phyloP scores from a whole-genome alignment of 2,888 invertebrate genomes.

The Drosophila eohydei region DNA sequence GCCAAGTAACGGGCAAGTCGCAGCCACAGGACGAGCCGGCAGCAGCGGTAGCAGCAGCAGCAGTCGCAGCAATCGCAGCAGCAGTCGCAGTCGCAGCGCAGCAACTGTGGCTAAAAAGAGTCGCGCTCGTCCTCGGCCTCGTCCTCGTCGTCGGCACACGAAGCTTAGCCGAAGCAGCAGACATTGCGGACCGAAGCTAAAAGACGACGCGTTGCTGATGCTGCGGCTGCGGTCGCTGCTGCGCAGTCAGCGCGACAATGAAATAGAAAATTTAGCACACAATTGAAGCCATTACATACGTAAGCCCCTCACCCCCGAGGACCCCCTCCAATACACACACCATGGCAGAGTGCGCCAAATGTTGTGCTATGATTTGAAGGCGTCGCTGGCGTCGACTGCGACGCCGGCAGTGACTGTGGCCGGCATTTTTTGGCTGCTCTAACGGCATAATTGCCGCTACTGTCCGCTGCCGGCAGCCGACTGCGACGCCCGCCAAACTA shows the following conservation, averaged over 20 bases:
- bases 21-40: slow-evolving; percentile 59
- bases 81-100: slow-evolving; percentile 25
- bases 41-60: slow-evolving; percentile 42
- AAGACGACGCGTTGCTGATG: slow-evolving; percentile 34
- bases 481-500: slow-evolving; percentile 64
- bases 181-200: slow-evolving; percentile 37
- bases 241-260: slow-evolving; percentile 60
- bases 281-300: slow-evolving; percentile 70
- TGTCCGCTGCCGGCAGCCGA: slow-evolving; percentile 2
- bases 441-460: slow-evolving; percentile 29
- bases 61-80: slow-evolving; percentile 3
- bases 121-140: slow-evolving; percentile 29
- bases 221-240: slow-evolving; percentile 23
- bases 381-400: slow-evolving; percentile 10
- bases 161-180: slow-evolving; percentile 44
- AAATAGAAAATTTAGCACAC: slow-evolving; percentile 79
- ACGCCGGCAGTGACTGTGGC: slow-evolving; percentile 22
- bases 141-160: slow-evolving; percentile 23
- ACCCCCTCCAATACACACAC: slow-evolving; percentile 9
- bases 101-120: slow-evolving; percentile 39
- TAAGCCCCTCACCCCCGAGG: neutral
- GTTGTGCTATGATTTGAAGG: slow-evolving; percentile 57
- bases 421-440: slow-evolving; percentile 19
- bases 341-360: slow-evolving; percentile 56
- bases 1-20: slow-evolving; percentile 63